phyloP scores from a whole-genome alignment of 2,888 invertebrate genomes.

The Agonopterix alstromeriana region DNA sequence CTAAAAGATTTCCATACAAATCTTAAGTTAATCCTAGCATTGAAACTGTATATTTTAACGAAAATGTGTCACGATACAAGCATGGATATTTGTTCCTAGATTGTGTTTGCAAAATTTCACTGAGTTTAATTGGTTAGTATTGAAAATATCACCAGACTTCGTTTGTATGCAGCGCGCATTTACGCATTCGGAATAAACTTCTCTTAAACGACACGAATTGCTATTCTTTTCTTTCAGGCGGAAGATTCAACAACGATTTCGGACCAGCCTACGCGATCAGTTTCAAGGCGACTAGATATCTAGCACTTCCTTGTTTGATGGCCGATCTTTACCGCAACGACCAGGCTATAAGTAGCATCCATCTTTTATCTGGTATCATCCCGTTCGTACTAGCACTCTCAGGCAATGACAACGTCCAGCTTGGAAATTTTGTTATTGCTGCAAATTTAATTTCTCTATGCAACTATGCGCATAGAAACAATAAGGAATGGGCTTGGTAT shows the following conservation, averaged over 20 bases:
- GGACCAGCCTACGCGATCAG: slow-evolving; percentile 37
- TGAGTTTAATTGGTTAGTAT: no score
- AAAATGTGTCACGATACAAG: no score
- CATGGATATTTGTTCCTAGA: no score
- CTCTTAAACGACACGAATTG: neutral
- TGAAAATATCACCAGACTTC: no score
- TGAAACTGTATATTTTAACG: no score
- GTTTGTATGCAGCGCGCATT: neutral
- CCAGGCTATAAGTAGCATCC: slow-evolving; percentile 29
- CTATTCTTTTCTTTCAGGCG: slow-evolving; percentile 30
- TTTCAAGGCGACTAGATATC: slow-evolving; percentile 39
- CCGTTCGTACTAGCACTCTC: slow-evolving; percentile 46
- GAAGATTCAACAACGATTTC: slow-evolving; percentile 40
- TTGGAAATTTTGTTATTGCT: slow-evolving; percentile 45
- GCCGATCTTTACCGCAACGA: slow-evolving; percentile 46
- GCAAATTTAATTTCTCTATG: slow-evolving; percentile 47
- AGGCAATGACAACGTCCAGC: slow-evolving; percentile 34
- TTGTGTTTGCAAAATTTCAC: no score
- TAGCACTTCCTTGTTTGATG: slow-evolving; percentile 54
- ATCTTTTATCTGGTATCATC: slow-evolving; percentile 48
- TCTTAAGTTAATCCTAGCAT: no score
- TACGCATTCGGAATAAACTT: no score
- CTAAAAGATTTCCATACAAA: no score
- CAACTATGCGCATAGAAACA: slow-evolving; percentile 33
- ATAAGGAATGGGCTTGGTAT: slow-evolving; percentile 49